Conservation (phyloP, 1,140 invertebrate genomes). For the Mercenaria mercenaria region DNA sequence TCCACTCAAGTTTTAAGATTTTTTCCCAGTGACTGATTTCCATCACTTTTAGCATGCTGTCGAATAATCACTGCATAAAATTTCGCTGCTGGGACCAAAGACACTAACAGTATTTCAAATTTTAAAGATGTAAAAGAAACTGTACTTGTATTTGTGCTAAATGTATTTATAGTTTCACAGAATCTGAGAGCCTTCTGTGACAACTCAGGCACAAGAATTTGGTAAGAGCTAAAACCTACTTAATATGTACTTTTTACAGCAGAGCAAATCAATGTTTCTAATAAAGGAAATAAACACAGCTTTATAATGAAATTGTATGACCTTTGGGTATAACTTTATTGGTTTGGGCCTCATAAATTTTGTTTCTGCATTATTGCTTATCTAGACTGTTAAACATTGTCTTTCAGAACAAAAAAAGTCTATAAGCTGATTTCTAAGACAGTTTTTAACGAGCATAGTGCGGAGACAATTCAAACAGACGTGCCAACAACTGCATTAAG, state of each 20-base stretch:
- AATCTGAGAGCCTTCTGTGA: too few relatives aligned
- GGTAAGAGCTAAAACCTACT: neutral
- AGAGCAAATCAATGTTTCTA: neutral
- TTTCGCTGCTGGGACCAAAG: too few relatives aligned
- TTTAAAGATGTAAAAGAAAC: too few relatives aligned
- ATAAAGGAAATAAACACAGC: neutral
- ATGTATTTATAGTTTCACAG: too few relatives aligned
- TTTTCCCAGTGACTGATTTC: neutral
- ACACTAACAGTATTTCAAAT: too few relatives aligned
- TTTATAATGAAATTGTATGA: constrained; percentile 27
- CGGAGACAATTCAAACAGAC: too few relatives aligned
- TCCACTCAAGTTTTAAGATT: neutral
- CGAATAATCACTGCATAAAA: too few relatives aligned
- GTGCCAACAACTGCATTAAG: constrained; percentile 7
- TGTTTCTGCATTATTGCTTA: constrained; percentile 25
- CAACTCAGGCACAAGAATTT: too few relatives aligned
- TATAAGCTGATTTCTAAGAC: neutral
- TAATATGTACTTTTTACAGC: neutral
- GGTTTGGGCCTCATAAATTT: constrained; percentile 16
- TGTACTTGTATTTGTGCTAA: too few relatives aligned
- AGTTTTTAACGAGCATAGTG: neutral
- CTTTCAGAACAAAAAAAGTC: neutral
- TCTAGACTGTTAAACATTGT: neutral
- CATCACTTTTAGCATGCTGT: neutral
- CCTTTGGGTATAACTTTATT: constrained; percentile 8